Evolutionary conservation across 2,113 vertebrate genomes (phyloP).

Genomic region (Piprites chloris): DNA sequence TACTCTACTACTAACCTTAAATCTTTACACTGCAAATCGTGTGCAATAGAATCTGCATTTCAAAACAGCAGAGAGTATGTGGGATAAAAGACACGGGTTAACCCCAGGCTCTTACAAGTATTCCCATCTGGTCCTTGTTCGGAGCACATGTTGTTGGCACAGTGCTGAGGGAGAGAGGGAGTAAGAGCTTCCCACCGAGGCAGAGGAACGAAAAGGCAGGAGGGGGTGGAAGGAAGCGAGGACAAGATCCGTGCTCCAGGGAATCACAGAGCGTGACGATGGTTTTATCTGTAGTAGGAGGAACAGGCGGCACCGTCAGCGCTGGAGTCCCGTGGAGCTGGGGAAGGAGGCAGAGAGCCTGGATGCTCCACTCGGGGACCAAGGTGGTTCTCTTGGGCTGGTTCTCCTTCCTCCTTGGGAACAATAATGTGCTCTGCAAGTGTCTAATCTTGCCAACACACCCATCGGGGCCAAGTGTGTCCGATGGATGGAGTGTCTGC

Average conservation of each 20-base stretch:
- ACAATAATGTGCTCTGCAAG: background rate
- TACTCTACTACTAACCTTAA: background rate
- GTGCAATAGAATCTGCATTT: background rate
- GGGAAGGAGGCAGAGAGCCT: background rate
- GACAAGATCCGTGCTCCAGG: background rate
- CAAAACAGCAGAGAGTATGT: background rate
- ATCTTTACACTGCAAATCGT: background rate
- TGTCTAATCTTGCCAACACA: background rate
- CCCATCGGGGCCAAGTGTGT: rapidly evolving
- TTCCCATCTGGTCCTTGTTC: slow-evolving; percentile 15
- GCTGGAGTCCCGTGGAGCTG: background rate
- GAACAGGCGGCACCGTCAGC: background rate
- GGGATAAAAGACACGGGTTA: slow-evolving; percentile 8
- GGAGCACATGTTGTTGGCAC: background rate
- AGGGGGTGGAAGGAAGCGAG: background rate
- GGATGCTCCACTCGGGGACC: rapidly evolving
- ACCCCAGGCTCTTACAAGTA: background rate
- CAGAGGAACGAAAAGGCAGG: background rate
- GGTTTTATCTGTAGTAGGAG: background rate
- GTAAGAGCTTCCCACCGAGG: background rate
- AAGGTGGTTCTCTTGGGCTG: background rate
- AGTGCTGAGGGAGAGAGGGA: background rate
- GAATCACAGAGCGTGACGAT: background rate
- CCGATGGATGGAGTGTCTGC: rapidly evolving
- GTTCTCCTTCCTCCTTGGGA: background rate